Base-by-base conservation (phyloP, 2,888 invertebrate species). In the Fragum sueziense region DNA sequence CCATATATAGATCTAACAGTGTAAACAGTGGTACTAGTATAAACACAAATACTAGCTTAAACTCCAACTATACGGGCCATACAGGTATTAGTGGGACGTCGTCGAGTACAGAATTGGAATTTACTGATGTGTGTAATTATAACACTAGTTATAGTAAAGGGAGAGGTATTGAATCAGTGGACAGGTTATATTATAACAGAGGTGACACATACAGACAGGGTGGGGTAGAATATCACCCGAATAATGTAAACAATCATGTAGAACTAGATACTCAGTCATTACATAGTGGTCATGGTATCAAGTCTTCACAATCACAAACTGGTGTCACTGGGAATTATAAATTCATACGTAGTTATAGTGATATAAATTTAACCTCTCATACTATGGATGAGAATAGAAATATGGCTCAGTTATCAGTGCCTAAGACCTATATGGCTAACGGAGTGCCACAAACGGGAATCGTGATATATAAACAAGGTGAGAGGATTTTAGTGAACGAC, bases 401-500 rank as follows among this genome's bases (percentile, higher is more conserved):
- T 51, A 70, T 65, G 41, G 31, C 62, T 1, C 78, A 73, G 54
- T 41, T 69, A 27, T 54, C 70, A 11, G 17, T 73, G 37, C 70
- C 52, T 25, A 77, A 68, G 70, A 76, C 61, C 62, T 83, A 70
- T 73, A 70, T 61, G 14, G 78, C 76, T 14, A 78, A 80, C 65
- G 84, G 84, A 31, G 52, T 68, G 47, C 79, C 80, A 27, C 80
- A 79, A 33, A 76, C 71, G 2, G 85, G 84, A 11, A 59, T 86
- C 41, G 69, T 85, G 61, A 85, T 87, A 31, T 83, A 80, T 68
- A 81, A 74, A 61, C 86, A 85, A 34, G 65, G 65, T 65, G 83
- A 86, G 61, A 74, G 74, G 68, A 82, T 88, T 61, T 81, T 87
- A 74, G 80, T 88, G 76, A 85, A 86, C 73, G 80, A 85, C 54